Percentiles rank a stretch among this genome's conserved stretches.
These are phyloP conservation scores for Botia kubotai DNA, from an alignment of 2,797 vertebrate species.

Conservation along the genomic window DNA sequence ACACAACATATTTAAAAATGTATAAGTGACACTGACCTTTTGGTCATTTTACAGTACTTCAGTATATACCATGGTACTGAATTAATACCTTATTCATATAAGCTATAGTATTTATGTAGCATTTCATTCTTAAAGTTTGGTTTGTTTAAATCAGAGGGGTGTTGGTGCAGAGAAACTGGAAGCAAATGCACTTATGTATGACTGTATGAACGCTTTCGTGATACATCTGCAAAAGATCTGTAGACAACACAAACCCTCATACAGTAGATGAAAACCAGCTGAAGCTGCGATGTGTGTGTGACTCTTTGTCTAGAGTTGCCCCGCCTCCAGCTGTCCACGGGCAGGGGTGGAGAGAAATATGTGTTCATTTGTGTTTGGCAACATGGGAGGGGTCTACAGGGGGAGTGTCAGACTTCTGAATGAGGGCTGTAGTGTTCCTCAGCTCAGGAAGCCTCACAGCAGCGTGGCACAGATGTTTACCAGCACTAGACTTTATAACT, in stretches of 20 bases:
- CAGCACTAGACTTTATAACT: slow-evolving; percentile 14
- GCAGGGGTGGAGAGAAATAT: neutral
- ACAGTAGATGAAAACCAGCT: neutral
- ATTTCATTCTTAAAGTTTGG: too few species aligned
- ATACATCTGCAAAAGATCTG: neutral
- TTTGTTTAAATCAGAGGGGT: too few species aligned
- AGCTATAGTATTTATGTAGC: too few species aligned
- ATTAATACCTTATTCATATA: too few species aligned
- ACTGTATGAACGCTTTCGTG: too few species aligned
- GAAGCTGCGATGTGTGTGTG: neutral
- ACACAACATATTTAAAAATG: too few species aligned
- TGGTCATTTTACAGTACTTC: too few species aligned
- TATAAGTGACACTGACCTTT: too few species aligned
- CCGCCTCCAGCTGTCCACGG: slow-evolving; percentile 6
- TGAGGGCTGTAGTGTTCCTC: neutral
- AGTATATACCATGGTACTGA: too few species aligned
- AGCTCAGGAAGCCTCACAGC: neutral
- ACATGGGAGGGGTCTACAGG: neutral
- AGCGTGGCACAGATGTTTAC: slow-evolving; percentile 24
- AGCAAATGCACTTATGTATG: too few species aligned
- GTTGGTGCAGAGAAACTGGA: too few species aligned
- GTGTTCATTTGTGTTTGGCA: neutral
- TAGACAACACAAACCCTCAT: neutral
- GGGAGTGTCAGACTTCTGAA: slow-evolving; percentile 1
- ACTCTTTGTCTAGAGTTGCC: slow-evolving; percentile 9